Percentiles rank a stretch among this genome's conserved stretches.
phyloP scores from a whole-genome alignment of 2,888 invertebrate genomes.

The Parnassius mnemosyne region DNA sequence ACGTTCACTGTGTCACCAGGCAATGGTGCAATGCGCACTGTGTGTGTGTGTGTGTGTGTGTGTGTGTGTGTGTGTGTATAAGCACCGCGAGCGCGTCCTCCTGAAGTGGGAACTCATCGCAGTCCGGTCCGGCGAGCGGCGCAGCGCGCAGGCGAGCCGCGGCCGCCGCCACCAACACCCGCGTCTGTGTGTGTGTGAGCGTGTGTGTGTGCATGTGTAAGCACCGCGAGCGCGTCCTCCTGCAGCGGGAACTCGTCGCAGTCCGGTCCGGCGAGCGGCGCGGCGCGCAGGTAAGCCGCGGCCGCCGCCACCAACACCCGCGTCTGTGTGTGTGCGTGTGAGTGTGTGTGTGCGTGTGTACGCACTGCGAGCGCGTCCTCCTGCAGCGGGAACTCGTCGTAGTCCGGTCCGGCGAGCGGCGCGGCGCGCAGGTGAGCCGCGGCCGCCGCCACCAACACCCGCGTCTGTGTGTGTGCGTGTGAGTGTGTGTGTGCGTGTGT shows the following conservation, averaged over 20 bases:
- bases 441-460: slow-evolving; percentile 69
- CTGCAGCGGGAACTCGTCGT: too few species aligned
- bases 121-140: slow-evolving; percentile 81
- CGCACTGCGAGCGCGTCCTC: too few species aligned
- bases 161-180: slow-evolving; percentile 72
- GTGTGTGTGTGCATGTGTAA: too few species aligned
- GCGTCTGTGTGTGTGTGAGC: slow-evolving; percentile 40
- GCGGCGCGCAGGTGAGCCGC: slow-evolving; percentile 59
- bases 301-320: slow-evolving; percentile 72
- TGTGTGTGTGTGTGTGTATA: too few species aligned
- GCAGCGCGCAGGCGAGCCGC: slow-evolving; percentile 72
- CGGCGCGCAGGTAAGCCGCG: slow-evolving; percentile 70
- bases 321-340: slow-evolving; percentile 55
- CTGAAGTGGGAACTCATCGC: slow-evolving; percentile 83
- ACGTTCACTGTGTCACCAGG: too few species aligned
- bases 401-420: too few species aligned
- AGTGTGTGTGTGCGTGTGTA: slow-evolving; percentile 53
- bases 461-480: slow-evolving; percentile 28
- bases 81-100: slow-evolving; percentile 76
- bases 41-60: too few species aligned
- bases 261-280: slow-evolving; percentile 79
- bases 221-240: slow-evolving; percentile 77
- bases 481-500: slow-evolving; percentile 17
- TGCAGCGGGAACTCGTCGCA: slow-evolving; percentile 84
- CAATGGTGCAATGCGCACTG: too few species aligned